A percentile compares a stretch with the other conserved stretches of the same genome.
These are phyloP conservation scores for Fulica atra DNA, from an alignment of 2,113 vertebrate genomes.

Conservation along the genomic window DNA sequence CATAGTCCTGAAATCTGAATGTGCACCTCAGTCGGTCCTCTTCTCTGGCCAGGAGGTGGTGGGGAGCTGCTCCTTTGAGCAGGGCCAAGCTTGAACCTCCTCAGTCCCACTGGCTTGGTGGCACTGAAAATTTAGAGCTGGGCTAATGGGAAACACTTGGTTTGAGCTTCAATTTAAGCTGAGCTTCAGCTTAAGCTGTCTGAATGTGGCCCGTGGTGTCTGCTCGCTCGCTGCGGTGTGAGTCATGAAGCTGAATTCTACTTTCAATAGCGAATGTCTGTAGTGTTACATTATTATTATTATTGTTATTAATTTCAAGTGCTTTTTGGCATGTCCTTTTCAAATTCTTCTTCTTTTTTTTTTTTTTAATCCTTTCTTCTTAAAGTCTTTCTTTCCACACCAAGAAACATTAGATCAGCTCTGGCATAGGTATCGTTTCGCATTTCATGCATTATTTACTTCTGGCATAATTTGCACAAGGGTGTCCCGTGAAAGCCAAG, in stretches of 20 bases:
- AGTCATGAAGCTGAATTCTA: constrained; percentile 28
- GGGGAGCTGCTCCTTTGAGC: background rate
- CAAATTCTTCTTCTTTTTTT: background rate
- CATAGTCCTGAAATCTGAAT: background rate
- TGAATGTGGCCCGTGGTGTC: background rate
- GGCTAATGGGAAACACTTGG: background rate
- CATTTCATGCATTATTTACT: constrained; percentile 54
- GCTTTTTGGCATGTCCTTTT: background rate
- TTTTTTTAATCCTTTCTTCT: background rate
- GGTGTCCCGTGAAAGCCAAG: constrained; percentile 12
- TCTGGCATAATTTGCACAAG: constrained; percentile 6
- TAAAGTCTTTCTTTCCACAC: background rate
- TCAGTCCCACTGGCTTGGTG: background rate
- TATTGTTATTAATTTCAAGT: background rate
- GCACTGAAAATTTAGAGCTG: background rate
- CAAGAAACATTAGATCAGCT: constrained; percentile 21
- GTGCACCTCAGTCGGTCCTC: background rate
- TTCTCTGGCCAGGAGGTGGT: background rate
- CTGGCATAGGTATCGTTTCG: constrained; percentile 19
- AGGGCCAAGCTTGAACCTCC: rapidly evolving
- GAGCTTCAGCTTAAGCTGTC: constrained; percentile 16
- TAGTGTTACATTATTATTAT: background rate
- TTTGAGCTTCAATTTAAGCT: constrained; percentile 32
- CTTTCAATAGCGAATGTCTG: background rate
- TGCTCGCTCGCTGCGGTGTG: background rate